phyloP scores from a whole-genome alignment of 64 coral and sea anemone species.

The Stichodactyla mertensii region DNA sequence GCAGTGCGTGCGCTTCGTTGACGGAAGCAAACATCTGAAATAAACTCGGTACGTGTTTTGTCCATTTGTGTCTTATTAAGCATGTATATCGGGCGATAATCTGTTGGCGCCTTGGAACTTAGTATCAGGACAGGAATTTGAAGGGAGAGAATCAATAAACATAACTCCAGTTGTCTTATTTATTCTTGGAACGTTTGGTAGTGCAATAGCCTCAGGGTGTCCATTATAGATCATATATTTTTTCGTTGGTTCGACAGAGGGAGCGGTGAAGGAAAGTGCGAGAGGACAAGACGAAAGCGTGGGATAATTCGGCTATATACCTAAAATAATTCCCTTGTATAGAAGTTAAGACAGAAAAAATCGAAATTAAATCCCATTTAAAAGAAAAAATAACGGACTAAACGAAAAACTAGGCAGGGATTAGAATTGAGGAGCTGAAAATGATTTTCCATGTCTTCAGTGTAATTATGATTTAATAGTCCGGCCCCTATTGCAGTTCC shows the following conservation, averaged over 20 bases:
- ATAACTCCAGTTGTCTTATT: neutral
- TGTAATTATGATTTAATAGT: neutral
- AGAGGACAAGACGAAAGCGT: neutral
- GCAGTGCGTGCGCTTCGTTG: neutral
- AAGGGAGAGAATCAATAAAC: neutral
- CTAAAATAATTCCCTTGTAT: neutral
- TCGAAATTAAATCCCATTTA: too few relatives aligned
- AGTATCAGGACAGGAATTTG: neutral
- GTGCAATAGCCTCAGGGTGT: neutral
- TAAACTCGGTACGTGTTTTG: neutral
- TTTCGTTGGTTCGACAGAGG: neutral
- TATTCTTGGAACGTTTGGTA: neutral
- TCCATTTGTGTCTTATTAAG: slow-evolving; percentile 2
- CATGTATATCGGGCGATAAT: neutral
- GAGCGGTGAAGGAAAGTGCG: neutral
- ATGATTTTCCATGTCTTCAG: neutral
- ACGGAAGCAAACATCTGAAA: neutral
- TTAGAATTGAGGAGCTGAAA: neutral
- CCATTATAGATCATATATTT: neutral
- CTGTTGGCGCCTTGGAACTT: slow-evolving; percentile 2
- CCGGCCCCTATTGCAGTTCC: neutral
- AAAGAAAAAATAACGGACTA: neutral
- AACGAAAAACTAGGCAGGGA: neutral
- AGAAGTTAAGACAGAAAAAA: neutral
- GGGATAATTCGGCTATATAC: neutral